Conservation (phyloP, 2,888 invertebrate genomes). For the Nowickia ferox region DNA sequence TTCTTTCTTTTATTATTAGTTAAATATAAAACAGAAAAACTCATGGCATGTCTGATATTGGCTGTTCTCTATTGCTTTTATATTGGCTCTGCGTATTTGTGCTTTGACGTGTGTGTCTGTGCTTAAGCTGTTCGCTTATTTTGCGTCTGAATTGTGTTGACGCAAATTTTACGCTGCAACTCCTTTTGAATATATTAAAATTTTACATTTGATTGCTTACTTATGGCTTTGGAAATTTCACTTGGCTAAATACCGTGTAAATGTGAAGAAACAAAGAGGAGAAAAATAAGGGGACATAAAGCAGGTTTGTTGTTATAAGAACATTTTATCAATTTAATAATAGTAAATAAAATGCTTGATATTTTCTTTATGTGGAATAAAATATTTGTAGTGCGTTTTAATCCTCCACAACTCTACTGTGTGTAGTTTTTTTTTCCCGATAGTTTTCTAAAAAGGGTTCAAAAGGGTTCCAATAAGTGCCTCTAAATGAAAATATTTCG, state of each 20-base stretch:
- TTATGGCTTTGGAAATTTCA: slow-evolving; percentile 52
- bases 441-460: too few relatives aligned
- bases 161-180: slow-evolving; percentile 68
- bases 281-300: neutral
- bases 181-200: slow-evolving; percentile 65
- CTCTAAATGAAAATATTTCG: too few relatives aligned
- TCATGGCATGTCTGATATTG: slow-evolving; percentile 55
- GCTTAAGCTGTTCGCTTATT: slow-evolving; percentile 35
- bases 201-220: slow-evolving; percentile 69
- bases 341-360: too few relatives aligned
- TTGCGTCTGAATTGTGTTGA: slow-evolving; percentile 60
- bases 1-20: slow-evolving; percentile 22
- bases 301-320: neutral
- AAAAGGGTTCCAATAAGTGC: too few relatives aligned
- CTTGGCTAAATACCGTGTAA: slow-evolving; percentile 47
- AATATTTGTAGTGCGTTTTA: too few relatives aligned
- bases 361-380: too few relatives aligned
- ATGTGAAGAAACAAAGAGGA: slow-evolving; percentile 2
- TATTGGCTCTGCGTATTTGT: slow-evolving; percentile 42
- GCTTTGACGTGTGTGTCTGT: neutral
- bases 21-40: slow-evolving; percentile 56
- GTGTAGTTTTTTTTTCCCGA: too few relatives aligned
- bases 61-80: slow-evolving; percentile 48
- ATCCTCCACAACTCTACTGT: too few relatives aligned
- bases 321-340: too few relatives aligned